Evolutionary conservation across 2,797 vertebrate species (phyloP), one percentile per base, ranked within the genome.

Genomic region (Hippopotamyrus pictus): DNA sequence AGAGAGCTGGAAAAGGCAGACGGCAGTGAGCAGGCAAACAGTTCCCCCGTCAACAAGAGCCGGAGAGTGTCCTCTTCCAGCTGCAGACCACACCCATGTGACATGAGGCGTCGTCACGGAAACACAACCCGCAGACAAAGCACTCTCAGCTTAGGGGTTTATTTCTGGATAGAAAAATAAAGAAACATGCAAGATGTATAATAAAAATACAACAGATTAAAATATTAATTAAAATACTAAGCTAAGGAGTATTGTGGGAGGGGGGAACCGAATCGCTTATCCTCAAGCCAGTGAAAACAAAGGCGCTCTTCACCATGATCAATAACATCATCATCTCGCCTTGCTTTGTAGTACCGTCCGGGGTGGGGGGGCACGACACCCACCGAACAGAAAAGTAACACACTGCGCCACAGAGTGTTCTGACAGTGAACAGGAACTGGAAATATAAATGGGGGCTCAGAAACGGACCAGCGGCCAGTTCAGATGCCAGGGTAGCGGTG

Each of bases 101-200:
- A 73, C 11, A 29, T 12, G 50, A 53, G n/a, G 25, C 50, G 14
- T 76, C 33, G 29, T 76, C 33, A 76, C 25, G 51, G 19, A 87
- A 25, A 19, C 53, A 14, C 14, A 37, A 33, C 29, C 29, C 86
- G 5, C 8, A n/a, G 12, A 62, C 25, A n/a, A 57, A 37, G 48
- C 48, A 25, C n/a, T 29, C 25, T 22, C 11, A 48, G 62, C 50
- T 69, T 88, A n/a, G 57, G 8, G 12, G 9, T 88, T 69, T 73
- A 73, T 25, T 87, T 59, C 17, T 59, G 29, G 29, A 65, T 54
- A 85, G 19, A 83, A 59, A 89, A 83, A 83, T 48, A 22, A 59
- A 84, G 37, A 89, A 89, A 89, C 88, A 89, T 89, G 88, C 88
- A 89, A 62, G 22, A 85, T 69, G 76, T 29, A 29, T 84, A 83